Evolutionary conservation across 2,113 vertebrate species (phyloP).

Genomic region (Brachyhypopomus occidentalis): DNA sequence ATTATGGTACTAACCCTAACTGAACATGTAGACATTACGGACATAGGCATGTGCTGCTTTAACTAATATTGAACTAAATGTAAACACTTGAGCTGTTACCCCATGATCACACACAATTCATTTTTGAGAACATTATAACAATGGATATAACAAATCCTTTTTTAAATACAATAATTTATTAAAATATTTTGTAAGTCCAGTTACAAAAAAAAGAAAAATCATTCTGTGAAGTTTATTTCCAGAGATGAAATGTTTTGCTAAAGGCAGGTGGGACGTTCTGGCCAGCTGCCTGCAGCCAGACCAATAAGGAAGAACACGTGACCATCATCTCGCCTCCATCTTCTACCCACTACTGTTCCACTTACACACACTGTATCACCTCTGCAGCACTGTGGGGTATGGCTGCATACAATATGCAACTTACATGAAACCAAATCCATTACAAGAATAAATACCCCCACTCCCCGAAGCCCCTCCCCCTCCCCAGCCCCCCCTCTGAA

Average conservation of each 20-base stretch:
- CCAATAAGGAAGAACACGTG: slow-evolving; percentile 68
- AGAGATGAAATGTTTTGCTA: slow-evolving; percentile 74
- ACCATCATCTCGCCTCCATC: slow-evolving; percentile 11
- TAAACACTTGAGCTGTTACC: too few relatives aligned
- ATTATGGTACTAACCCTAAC: too few relatives aligned
- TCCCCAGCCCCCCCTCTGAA: slow-evolving; percentile 31
- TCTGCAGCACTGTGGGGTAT: neutral
- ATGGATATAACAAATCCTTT: neutral
- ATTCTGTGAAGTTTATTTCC: slow-evolving; percentile 74
- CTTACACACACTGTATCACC: slow-evolving; percentile 7
- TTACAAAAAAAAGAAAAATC: slow-evolving; percentile 79
- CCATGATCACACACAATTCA: neutral
- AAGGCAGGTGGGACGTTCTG: slow-evolving; percentile 61
- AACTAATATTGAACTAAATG: too few relatives aligned
- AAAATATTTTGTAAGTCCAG: slow-evolving; percentile 88
- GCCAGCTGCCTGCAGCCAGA: slow-evolving; percentile 86
- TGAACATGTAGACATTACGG: too few relatives aligned
- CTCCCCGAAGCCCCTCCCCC: too few relatives aligned
- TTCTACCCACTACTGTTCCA: neutral
- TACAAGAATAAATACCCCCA: slow-evolving; percentile 72
- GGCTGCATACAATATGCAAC: neutral
- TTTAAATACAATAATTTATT: slow-evolving; percentile 90
- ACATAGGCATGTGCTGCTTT: too few relatives aligned
- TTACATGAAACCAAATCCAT: slow-evolving; percentile 23
- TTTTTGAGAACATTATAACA: neutral